phyloP scores from a whole-genome alignment of 2,797 vertebrate genomes.

The Cirrhinus mrigala region DNA sequence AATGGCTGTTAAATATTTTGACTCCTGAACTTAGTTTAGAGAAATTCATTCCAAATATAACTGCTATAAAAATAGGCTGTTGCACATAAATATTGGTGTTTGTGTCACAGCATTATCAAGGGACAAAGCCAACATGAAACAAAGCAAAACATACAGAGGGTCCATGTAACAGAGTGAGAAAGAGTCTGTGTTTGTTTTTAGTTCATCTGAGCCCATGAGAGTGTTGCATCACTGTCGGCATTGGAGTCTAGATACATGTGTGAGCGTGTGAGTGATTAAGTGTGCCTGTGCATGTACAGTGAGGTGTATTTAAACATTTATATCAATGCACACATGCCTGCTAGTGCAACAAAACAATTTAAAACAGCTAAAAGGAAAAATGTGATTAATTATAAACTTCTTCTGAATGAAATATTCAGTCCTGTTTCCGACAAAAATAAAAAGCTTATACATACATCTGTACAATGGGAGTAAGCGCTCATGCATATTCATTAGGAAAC shows the following conservation, averaged over 20 bases:
- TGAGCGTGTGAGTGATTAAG: slow-evolving; percentile 5
- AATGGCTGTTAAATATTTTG: background rate
- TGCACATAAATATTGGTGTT: background rate
- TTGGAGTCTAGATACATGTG: background rate
- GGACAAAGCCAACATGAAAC: background rate
- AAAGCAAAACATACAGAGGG: slow-evolving; percentile 2
- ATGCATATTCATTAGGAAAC: slow-evolving; percentile 62
- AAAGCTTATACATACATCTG: slow-evolving; percentile 24
- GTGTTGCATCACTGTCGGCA: background rate
- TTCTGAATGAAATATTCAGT: slow-evolving; percentile 53
- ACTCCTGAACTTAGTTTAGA: background rate
- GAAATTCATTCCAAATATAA: background rate
- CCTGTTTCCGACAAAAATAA: slow-evolving; percentile 43
- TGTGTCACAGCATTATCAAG: background rate
- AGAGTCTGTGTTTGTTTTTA: slow-evolving; percentile 4
- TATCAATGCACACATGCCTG: slow-evolving; percentile 8
- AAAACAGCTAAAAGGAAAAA: slow-evolving; percentile 15
- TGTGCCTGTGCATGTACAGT: background rate
- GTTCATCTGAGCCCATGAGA: background rate
- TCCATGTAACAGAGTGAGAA: background rate
- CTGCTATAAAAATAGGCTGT: slow-evolving; percentile 2
- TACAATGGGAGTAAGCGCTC: slow-evolving; percentile 41
- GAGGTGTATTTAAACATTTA: slow-evolving; percentile 4
- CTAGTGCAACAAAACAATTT: slow-evolving; percentile 38
- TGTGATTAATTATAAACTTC: slow-evolving; percentile 38